These are phyloP conservation scores for Andrena chrysosceles DNA, from an alignment of 2,888 invertebrate genomes.

Conservation along the genomic window DNA sequence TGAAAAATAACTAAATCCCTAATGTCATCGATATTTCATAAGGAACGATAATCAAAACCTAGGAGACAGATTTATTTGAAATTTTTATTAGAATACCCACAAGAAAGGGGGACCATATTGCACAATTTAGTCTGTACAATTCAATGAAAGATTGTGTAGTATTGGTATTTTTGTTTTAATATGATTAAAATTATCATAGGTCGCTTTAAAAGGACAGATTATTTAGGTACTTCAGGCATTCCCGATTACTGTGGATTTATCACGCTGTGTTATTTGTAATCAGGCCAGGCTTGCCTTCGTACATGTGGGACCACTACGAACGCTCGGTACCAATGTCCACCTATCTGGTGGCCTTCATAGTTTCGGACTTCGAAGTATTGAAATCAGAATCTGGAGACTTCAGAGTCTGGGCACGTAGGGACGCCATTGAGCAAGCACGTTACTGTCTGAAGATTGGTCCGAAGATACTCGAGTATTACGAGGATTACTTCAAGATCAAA, in stretches of 20 bases:
- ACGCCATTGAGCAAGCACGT: slow-evolving; percentile 90
- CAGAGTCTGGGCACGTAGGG: slow-evolving; percentile 90
- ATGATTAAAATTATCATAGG: no score
- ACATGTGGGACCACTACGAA: slow-evolving; percentile 92
- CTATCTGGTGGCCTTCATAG: slow-evolving; percentile 94
- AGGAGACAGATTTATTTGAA: no score
- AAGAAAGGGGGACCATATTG: no score
- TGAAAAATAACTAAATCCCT: not conserved
- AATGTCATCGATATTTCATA: not conserved
- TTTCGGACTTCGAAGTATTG: slow-evolving; percentile 89
- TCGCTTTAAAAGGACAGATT: no score
- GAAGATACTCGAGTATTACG: slow-evolving; percentile 90
- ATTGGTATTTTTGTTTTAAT: no score
- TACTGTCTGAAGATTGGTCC: slow-evolving; percentile 93
- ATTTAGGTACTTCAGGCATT: no score
- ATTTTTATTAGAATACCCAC: no score
- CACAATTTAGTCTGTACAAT: no score
- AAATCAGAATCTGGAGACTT: slow-evolving; percentile 85
- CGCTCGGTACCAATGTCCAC: slow-evolving; percentile 95
- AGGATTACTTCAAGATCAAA: slow-evolving; percentile 91
- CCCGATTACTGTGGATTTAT: not conserved
- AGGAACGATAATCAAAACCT: no score
- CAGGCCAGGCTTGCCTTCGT: slow-evolving; percentile 87
- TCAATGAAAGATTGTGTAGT: no score
- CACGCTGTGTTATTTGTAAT: not conserved